Evolutionary conservation across 1,140 invertebrate genomes (phyloP), one percentile per base, ranked within the genome.

Genomic region (Asbolus verrucosus): DNA sequence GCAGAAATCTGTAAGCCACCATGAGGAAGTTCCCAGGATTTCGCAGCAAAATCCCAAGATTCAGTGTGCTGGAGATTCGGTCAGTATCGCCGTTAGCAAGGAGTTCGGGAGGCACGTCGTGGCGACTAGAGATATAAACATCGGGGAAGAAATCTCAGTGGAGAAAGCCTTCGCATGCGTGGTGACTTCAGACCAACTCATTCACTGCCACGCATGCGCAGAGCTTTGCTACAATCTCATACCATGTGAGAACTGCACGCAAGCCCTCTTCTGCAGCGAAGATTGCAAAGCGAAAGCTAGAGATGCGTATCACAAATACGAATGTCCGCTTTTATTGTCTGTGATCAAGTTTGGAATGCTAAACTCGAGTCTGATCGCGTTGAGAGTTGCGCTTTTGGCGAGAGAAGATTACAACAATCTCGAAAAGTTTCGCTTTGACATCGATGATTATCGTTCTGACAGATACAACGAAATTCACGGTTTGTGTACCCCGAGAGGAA

Each of bases 161-260:
- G 95, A 97, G 83, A 85, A 89, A 46, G 90, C 94, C 6, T 96
- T 90, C 79, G 85, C 89, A 43, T 87, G 87, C 18, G 83, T 93
- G 5, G 80, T 95, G 24, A 82, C 93, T 38, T 85, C 87, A 39
- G 82, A 88, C 65, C 87, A 89, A 81, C 86, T 83, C 86, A 88
- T 86, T 21, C 87, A 91, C 76, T 98, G 95, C 80, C 89, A 90
- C 77, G 85, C 92, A 71, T 98, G 95, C 79, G 85, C 93, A 70
- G 83, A 85, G 16, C 84, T 86, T 76, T 86, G 84, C 77, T 85
- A 86, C n/a, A 88, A 89, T 75, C 81, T 91, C 33, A 82, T 89
- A 67, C 90, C 91, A 61, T 93, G 91, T 80, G 73, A 84, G 6
- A 79, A 80, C 36, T 93, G 91, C 78, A 85, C 84, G 36, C 82